A percentile compares a stretch with the other conserved stretches of the same genome.
phyloP scores from a whole-genome alignment of 2,797 vertebrate genomes.

The Melopsittacus undulatus region DNA sequence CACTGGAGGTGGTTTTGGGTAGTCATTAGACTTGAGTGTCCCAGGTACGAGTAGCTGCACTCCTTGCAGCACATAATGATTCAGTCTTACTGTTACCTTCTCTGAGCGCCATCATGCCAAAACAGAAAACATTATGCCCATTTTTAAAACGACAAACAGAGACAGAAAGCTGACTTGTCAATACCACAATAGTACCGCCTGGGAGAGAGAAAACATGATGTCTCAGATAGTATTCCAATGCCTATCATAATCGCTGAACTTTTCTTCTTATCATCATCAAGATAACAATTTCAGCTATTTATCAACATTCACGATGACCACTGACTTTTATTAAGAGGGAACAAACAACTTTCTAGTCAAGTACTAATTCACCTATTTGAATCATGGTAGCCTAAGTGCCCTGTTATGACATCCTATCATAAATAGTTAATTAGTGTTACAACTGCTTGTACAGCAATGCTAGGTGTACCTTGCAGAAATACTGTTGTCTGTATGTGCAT shows the following conservation, averaged over 20 bases:
- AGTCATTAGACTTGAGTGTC: not conserved
- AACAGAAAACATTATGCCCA: not conserved
- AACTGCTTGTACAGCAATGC: not conserved
- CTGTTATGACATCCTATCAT: not conserved
- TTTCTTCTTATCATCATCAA: not conserved
- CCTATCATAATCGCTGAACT: not conserved
- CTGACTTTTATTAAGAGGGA: conserved; percentile 17
- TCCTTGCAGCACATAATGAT: not conserved
- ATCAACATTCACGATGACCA: not conserved
- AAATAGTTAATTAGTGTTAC: conserved; percentile 28
- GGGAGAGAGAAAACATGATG: not conserved
- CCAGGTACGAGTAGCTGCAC: not conserved
- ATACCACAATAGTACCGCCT: not conserved
- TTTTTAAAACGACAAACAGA: not conserved
- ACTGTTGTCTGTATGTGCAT: not conserved
- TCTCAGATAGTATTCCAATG: fast-evolving
- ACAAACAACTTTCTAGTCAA: conserved; percentile 28
- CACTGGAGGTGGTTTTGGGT: not conserved
- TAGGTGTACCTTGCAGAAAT: not conserved
- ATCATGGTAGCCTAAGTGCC: not conserved
- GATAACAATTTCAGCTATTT: not conserved
- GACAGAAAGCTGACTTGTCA: not conserved
- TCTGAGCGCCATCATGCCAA: not conserved
- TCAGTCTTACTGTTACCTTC: not conserved
- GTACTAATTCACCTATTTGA: not conserved